A percentile compares a stretch with the other conserved stretches of the same genome.
Evolutionary conservation across 1,140 invertebrate genomes (phyloP).

Genomic region (Antheraea pernyi): DNA sequence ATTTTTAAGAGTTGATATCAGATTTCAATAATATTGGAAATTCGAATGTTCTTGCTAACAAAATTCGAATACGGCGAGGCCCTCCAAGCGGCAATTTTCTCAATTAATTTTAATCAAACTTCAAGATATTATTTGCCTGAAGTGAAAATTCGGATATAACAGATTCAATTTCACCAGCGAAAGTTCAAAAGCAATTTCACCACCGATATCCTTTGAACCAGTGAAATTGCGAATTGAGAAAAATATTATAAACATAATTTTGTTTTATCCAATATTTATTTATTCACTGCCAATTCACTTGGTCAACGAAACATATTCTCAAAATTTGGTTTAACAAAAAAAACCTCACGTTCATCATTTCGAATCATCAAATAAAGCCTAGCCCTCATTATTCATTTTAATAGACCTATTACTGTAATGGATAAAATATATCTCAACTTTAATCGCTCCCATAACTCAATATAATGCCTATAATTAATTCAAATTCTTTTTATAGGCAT

Average conservation of each 20-base stretch:
- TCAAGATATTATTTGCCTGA: background rate
- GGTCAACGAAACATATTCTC: too few relatives aligned
- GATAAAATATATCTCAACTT: too few relatives aligned
- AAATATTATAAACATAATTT: background rate
- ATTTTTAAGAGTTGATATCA: too few relatives aligned
- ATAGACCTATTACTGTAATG: too few relatives aligned
- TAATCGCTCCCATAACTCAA: too few relatives aligned
- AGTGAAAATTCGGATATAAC: background rate
- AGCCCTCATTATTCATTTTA: too few relatives aligned
- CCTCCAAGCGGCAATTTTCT: background rate
- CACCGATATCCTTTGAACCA: background rate
- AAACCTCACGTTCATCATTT: too few relatives aligned
- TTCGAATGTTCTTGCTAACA: background rate
- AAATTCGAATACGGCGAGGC: background rate
- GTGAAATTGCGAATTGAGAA: background rate
- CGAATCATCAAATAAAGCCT: too few relatives aligned
- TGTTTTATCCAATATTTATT: background rate
- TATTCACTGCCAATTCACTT: background rate
- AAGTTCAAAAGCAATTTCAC: background rate
- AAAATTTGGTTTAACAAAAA: too few relatives aligned
- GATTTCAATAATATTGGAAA: background rate
- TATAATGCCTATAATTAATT: too few relatives aligned
- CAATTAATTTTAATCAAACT: background rate
- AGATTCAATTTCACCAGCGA: background rate
- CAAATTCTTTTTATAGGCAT: too few relatives aligned